Evolutionary conservation across 2,888 invertebrate genomes (phyloP).

Genomic region (Sthenelais limicola): DNA sequence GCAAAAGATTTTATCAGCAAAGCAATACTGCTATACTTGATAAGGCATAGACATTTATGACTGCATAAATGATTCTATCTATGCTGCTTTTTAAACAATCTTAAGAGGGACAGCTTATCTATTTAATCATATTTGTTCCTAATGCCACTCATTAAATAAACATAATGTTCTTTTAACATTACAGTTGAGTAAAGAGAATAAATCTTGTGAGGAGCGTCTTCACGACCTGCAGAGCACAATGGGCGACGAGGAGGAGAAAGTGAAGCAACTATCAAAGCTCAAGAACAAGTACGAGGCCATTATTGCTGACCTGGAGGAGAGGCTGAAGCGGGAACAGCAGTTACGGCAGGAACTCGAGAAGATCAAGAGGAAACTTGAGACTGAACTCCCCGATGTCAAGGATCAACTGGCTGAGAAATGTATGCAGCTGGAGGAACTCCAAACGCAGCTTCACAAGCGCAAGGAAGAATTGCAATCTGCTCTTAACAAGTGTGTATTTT

Average conservation of each 20-base stretch:
- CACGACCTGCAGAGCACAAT: conserved; percentile 92
- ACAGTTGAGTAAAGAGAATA: conserved; percentile 90
- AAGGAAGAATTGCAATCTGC: conserved; percentile 95
- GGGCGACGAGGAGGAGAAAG: conserved; percentile 98
- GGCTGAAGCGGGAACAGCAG: conserved; percentile 89
- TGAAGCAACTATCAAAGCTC: conserved; percentile 79
- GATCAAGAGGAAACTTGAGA: conserved; percentile 80
- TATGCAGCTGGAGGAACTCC: conserved; percentile 88
- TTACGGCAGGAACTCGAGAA: conserved; percentile 94
- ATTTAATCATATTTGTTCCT: too few species aligned
- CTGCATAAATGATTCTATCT: too few species aligned
- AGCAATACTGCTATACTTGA: too few species aligned
- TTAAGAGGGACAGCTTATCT: too few species aligned
- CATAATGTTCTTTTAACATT: too few species aligned
- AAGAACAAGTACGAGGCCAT: conserved; percentile 96
- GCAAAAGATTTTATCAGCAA: too few species aligned
- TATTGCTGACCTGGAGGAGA: conserved; percentile 94
- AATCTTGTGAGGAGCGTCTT: conserved; percentile 92
- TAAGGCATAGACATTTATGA: too few species aligned
- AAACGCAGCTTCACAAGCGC: conserved; percentile 86
- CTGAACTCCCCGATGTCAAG: conserved; percentile 83
- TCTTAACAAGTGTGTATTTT: conserved; percentile 77
- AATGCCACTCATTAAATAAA: too few species aligned
- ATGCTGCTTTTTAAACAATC: too few species aligned
- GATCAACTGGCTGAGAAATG: conserved; percentile 92